These are phyloP conservation scores for Maniola hyperantus DNA, from an alignment of 2,888 invertebrate genomes.

Conservation along the genomic window DNA sequence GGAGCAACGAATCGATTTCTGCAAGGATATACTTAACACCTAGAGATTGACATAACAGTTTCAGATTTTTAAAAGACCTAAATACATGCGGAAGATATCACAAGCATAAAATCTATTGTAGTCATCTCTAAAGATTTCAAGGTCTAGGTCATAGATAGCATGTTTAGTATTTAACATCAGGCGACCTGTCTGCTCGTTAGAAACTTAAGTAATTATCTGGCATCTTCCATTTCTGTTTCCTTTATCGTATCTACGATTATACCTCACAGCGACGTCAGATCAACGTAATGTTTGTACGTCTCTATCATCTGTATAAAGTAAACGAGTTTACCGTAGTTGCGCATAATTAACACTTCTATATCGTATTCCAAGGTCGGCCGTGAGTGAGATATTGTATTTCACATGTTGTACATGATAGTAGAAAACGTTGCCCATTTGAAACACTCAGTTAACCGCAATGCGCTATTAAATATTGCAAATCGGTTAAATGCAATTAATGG, in stretches of 20 bases:
- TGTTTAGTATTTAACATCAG: background rate
- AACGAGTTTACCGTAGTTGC: conserved; percentile 33
- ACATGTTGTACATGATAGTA: conserved; percentile 11
- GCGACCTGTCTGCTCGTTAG: background rate
- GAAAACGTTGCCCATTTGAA: conserved; percentile 10
- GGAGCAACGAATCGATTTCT: too few species aligned
- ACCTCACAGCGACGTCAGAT: conserved; percentile 13
- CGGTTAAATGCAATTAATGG: background rate
- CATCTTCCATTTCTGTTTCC: conserved; percentile 4
- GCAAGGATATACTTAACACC: too few species aligned
- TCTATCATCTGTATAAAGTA: conserved; percentile 31
- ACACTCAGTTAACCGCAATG: conserved; percentile 8
- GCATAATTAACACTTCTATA: conserved; percentile 37
- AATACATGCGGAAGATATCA: too few species aligned
- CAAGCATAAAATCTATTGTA: too few species aligned
- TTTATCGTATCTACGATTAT: background rate
- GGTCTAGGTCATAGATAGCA: background rate
- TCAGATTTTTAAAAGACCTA: too few species aligned
- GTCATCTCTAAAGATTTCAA: background rate
- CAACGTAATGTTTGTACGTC: conserved; percentile 24
- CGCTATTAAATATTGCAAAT: conserved; percentile 13
- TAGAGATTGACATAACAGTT: too few species aligned
- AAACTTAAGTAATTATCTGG: conserved; percentile 1
- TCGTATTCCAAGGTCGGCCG: conserved; percentile 30
- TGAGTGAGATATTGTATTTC: conserved; percentile 27